Evolutionary conservation across 2,113 vertebrate genomes (phyloP), one percentile per base, ranked within the genome.

Genomic region (Uria aalge): DNA sequence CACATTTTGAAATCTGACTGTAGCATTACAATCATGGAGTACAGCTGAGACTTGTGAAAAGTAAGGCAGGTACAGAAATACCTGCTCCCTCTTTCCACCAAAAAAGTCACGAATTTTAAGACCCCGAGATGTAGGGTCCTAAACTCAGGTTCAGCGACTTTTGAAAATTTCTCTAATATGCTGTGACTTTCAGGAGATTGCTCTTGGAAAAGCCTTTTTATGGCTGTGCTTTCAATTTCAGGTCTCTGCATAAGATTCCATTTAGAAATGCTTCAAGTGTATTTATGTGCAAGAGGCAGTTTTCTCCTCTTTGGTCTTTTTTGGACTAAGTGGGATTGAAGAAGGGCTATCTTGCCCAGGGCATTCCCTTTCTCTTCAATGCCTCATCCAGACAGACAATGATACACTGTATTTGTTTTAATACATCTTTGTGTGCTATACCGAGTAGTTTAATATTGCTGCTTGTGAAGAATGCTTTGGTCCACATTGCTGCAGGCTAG

Each of bases 371-470:
- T 34, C 59, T 60, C 67, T 85, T 83, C 85, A 81, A 7, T 77
- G 67, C 34, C 87, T 92, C 40, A 14, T 41, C n/a, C 34, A 92
- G 85, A 71, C 56, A 91, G 64, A 97, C 74, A 96, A 92, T 2
- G 80, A 92, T 66, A 77, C 2, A 45, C 27, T 95, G 77, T 95
- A 95, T 84, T 87, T 92, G 74, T 96, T 96, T 95, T 94, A 94
- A 91, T 91, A 47, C 67, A 40, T 93, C 96, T 79, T 88, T 95
- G 38, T 84, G 85, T 69, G 92, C 64, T 73, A 73, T 90, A 78
- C 50, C 43, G 55, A 90, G 59, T n/a, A 67, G 73, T 73, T 96
- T 88, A 95, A 94, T 82, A 85, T 29, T 74, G 68, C 45, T 90
- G 24, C 27, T 76, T 62, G 29, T 66, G 73, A 91, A 96, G 57